Conservation (phyloP, 2,888 invertebrate genomes). For the Diaphora mendica region DNA sequence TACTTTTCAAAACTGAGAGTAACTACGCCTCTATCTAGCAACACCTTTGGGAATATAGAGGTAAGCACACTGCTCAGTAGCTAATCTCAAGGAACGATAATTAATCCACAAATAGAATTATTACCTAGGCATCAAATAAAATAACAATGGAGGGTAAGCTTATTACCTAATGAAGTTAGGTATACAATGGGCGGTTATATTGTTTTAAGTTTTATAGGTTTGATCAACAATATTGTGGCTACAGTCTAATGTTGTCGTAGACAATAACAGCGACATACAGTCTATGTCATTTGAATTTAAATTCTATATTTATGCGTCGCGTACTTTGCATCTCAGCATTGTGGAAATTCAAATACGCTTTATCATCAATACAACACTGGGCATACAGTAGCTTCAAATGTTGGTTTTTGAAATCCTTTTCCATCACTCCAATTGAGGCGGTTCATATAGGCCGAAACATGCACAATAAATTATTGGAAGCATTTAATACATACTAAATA, state of each 20-base stretch:
- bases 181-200: neutral
- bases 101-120: neutral
- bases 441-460: too few species aligned
- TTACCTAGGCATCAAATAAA: neutral
- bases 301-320: neutral
- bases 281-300: neutral
- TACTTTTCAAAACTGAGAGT: neutral
- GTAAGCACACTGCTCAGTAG: neutral
- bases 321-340: neutral
- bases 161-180: neutral
- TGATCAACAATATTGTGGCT: neutral
- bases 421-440: too few species aligned
- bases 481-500: too few species aligned
- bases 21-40: neutral
- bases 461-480: too few species aligned
- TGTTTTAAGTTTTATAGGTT: neutral
- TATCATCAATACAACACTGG: too few species aligned
- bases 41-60: neutral
- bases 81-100: neutral
- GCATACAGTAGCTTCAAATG: too few species aligned
- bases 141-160: neutral
- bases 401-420: too few species aligned
- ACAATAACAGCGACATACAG: neutral
- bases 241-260: neutral
- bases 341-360: neutral